A percentile compares a stretch with the other conserved stretches of the same genome.
Evolutionary conservation across 1,140 invertebrate genomes (phyloP).

Genomic region (Halictus rubicundus): DNA sequence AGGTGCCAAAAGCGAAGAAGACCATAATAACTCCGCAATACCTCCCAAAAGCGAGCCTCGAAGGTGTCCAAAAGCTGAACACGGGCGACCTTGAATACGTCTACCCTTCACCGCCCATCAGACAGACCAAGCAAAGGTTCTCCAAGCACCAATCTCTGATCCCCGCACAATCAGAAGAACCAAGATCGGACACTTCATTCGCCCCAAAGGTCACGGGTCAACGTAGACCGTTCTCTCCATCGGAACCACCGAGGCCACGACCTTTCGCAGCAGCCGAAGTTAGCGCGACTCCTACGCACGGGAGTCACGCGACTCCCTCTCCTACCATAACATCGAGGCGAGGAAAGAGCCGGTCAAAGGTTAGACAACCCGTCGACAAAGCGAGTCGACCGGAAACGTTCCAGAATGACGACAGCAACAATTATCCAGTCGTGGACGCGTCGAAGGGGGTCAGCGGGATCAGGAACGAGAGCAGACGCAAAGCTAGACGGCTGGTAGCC

Average conservation of each 20-base stretch:
- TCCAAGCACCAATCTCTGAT: neutral
- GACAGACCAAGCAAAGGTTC: neutral
- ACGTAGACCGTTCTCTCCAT: neutral
- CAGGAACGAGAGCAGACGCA: neutral
- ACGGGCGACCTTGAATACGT: neutral
- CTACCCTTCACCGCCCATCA: neutral
- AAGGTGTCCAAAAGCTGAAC: neutral
- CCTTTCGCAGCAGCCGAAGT: neutral
- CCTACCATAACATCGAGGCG: neutral
- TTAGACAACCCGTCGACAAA: neutral
- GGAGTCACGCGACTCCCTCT: too few species aligned
- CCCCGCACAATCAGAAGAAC: too few species aligned
- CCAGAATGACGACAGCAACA: neutral
- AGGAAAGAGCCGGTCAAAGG: neutral
- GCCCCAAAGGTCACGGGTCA: neutral
- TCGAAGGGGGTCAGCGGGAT: neutral
- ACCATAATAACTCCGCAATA: neutral
- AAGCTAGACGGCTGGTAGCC: neutral
- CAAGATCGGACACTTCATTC: neutral
- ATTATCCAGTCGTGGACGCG: neutral
- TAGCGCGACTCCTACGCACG: neutral
- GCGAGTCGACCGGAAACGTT: neutral
- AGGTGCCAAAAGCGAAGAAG: slow-evolving; percentile 21
- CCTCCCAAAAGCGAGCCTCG: neutral
- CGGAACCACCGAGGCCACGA: neutral